These are phyloP conservation scores for Temnopleurus reevesii DNA, from an alignment of 53 echinoderm and acorn worm genomes.

Conservation along the genomic window DNA sequence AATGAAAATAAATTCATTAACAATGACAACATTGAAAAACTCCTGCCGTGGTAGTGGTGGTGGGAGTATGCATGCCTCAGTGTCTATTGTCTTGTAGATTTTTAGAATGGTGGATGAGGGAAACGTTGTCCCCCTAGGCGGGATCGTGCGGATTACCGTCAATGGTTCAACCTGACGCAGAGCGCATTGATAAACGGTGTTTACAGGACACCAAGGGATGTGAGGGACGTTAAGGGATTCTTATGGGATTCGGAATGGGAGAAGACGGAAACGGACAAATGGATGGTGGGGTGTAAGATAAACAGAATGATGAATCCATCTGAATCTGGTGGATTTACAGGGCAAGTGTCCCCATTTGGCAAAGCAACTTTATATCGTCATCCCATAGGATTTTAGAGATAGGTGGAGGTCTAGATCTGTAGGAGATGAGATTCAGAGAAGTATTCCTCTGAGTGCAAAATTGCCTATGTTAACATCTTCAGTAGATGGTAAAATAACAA, in stretches of 20 bases:
- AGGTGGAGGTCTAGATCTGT: no score
- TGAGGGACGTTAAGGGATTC: neutral
- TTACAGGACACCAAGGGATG: no score
- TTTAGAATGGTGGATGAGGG: neutral
- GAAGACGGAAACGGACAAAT: conserved; percentile 26
- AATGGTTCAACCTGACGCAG: neutral
- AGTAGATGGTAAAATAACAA: no score
- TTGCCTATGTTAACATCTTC: no score
- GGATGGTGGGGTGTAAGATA: neutral
- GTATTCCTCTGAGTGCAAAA: no score
- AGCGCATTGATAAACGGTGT: neutral
- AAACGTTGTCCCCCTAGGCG: neutral
- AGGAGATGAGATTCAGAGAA: no score
- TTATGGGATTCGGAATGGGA: conserved; percentile 13
- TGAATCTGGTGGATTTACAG: neutral
- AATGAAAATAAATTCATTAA: neutral
- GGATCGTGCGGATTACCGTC: neutral
- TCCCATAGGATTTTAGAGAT: no score
- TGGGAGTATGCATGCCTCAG: neutral
- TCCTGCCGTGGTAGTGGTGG: neutral
- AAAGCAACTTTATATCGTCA: no score
- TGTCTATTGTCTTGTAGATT: neutral
- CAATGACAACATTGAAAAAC: neutral
- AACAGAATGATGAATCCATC: neutral
- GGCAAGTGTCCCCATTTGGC: neutral